Percentiles rank a stretch among this genome's conserved stretches.
These are phyloP conservation scores for Pseudochromis fuscus DNA, from an alignment of 2,797 vertebrate genomes.

Conservation along the genomic window DNA sequence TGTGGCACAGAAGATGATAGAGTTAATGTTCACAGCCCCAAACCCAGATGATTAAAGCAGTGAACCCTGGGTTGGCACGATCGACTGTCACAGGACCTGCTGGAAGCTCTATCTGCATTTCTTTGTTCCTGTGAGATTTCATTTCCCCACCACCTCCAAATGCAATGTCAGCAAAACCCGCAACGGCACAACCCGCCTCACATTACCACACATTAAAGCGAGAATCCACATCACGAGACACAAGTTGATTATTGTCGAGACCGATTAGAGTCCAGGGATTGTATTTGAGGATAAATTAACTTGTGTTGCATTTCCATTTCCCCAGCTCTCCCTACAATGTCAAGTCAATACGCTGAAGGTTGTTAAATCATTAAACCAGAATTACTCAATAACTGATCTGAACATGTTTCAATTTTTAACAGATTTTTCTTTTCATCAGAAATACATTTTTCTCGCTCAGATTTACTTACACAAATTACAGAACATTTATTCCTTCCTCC, in stretches of 20 bases:
- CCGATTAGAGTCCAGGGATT: constrained; percentile 36
- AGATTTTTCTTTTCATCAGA: constrained; percentile 50
- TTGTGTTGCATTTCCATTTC: constrained; percentile 53
- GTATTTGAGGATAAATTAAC: constrained; percentile 45
- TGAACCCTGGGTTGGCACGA: constrained; percentile 33
- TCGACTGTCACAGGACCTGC: constrained; percentile 46
- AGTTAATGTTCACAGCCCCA: constrained; percentile 34
- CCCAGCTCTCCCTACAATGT: constrained; percentile 12
- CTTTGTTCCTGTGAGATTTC: constrained; percentile 68
- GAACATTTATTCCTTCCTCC: constrained; percentile 7
- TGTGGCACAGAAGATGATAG: constrained; percentile 22
- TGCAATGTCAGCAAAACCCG: constrained; percentile 22
- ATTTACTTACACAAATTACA: constrained; percentile 12
- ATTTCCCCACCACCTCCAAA: constrained; percentile 34
- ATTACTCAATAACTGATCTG: constrained; percentile 65
- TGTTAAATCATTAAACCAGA: constrained; percentile 73
- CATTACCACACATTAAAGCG: constrained; percentile 34
- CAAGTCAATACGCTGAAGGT: constrained; percentile 47
- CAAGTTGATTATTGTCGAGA: constrained; percentile 41
- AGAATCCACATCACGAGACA: constrained; percentile 18
- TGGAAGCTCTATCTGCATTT: constrained; percentile 37
- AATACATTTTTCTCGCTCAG: constrained; percentile 23
- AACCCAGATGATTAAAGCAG: constrained; percentile 50
- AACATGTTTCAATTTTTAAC: constrained; percentile 64
- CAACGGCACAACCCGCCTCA: neutral